These are phyloP conservation scores for Rhinopithecus roxellana DNA, from an alignment of 2,113 vertebrate genomes.

Conservation along the genomic window DNA sequence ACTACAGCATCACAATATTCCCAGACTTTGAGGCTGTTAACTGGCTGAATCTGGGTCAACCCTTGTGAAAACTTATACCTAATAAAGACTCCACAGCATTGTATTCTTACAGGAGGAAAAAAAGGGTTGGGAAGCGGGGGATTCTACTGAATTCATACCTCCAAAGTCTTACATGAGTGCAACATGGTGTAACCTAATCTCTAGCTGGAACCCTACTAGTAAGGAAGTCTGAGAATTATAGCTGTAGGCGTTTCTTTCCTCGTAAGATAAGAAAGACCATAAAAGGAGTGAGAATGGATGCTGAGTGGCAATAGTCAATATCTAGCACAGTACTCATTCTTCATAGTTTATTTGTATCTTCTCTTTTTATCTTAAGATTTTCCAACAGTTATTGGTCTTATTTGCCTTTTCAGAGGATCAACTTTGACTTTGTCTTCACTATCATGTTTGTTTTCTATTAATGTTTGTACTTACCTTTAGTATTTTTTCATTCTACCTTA, in stretches of 20 bases:
- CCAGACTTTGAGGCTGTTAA: neutral
- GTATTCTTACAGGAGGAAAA: neutral
- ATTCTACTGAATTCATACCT: neutral
- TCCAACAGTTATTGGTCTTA: neutral
- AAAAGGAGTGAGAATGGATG: neutral
- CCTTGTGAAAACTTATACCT: neutral
- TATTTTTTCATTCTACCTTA: neutral
- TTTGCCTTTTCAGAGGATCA: neutral
- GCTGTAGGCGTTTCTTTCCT: no score
- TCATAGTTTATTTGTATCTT: neutral
- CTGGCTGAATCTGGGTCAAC: neutral
- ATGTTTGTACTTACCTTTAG: neutral
- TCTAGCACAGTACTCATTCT: neutral
- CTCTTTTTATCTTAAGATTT: neutral
- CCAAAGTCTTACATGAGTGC: neutral
- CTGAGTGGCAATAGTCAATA: no score
- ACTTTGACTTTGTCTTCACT: neutral
- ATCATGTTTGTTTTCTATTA: neutral
- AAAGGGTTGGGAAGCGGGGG: no score
- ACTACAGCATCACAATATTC: neutral
- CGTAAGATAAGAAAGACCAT: neutral
- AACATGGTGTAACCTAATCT: neutral
- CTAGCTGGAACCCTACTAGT: neutral
- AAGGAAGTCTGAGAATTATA: neutral
- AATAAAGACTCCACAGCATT: neutral